These are phyloP conservation scores for Diacarnus erythraeanus DNA, from an alignment of 37 sponge, comb jelly and placozoan species.

Conservation along the genomic window DNA sequence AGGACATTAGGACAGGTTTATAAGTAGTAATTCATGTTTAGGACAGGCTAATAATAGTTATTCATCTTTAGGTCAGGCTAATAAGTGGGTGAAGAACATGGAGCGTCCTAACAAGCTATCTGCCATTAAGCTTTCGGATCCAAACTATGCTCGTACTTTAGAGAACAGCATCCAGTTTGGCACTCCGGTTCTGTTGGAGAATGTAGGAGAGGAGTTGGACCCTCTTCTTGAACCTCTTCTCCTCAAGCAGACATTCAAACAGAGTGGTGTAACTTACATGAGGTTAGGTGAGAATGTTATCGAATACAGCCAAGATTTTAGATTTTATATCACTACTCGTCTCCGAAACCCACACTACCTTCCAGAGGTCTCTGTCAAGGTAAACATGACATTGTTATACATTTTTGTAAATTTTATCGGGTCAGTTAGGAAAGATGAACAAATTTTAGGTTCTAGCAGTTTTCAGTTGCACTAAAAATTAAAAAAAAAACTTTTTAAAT, in stretches of 20 bases:
- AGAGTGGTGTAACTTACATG: slow-evolving; percentile 92
- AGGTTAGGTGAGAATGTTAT: slow-evolving; percentile 95
- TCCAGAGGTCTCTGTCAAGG: slow-evolving; percentile 99
- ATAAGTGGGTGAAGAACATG: slow-evolving; percentile 99
- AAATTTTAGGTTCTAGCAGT: neutral
- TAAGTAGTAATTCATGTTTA: too few relatives aligned
- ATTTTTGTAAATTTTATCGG: neutral
- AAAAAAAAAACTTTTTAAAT: neutral
- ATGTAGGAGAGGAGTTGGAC: slow-evolving; percentile 96
- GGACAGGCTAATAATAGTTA: neutral
- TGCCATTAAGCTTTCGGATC: slow-evolving; percentile 94
- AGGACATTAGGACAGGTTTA: neutral
- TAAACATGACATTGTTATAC: slow-evolving; percentile 15
- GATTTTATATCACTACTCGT: slow-evolving; percentile 97
- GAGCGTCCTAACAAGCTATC: slow-evolving; percentile 92
- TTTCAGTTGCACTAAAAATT: neutral
- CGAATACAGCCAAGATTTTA: slow-evolving; percentile 94
- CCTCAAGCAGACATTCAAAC: slow-evolving; percentile 93
- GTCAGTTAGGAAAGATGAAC: neutral
- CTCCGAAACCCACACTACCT: slow-evolving; percentile 98
- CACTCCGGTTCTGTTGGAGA: slow-evolving; percentile 91
- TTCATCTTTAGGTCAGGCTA: slow-evolving; percentile 83
- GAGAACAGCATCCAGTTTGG: slow-evolving; percentile 99
- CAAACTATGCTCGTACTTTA: slow-evolving; percentile 94
- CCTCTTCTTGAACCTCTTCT: slow-evolving; percentile 97